Evolutionary conservation across 2,797 vertebrate species (phyloP).

Genomic region (Hafferia zeledoni): DNA sequence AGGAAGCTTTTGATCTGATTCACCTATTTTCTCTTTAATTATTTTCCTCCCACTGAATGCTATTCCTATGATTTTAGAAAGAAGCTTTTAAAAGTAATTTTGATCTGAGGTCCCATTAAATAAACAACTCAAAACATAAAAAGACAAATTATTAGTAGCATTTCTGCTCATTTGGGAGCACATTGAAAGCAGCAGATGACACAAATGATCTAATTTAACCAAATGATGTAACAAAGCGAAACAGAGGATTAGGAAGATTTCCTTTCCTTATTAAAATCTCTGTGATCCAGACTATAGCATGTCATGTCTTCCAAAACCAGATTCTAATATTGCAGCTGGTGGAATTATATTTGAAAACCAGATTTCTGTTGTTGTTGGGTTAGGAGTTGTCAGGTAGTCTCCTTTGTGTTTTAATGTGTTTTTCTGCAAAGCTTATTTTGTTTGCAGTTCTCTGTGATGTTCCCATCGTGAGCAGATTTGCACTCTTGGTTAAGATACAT

Average conservation of each 20-base stretch:
- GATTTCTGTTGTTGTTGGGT: background rate
- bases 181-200: background rate
- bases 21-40: background rate
- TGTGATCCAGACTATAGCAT: background rate
- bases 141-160: background rate
- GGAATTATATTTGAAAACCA: background rate
- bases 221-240: background rate
- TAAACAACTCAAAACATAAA: background rate
- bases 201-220: background rate
- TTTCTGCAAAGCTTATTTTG: background rate
- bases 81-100: background rate
- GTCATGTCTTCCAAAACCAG: background rate
- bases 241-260: background rate
- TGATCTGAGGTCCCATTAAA: background rate
- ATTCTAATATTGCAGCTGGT: background rate
- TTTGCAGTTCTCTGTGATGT: background rate
- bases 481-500: background rate
- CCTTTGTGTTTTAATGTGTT: background rate
- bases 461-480: background rate
- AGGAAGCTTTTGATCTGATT: background rate
- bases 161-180: background rate
- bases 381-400: background rate
- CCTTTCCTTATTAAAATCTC: background rate
- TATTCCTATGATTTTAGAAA: background rate
- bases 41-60: background rate